These are phyloP conservation scores for Hydrochoerus hydrochaeris DNA, from an alignment of 2,113 vertebrate species.

Conservation along the genomic window DNA sequence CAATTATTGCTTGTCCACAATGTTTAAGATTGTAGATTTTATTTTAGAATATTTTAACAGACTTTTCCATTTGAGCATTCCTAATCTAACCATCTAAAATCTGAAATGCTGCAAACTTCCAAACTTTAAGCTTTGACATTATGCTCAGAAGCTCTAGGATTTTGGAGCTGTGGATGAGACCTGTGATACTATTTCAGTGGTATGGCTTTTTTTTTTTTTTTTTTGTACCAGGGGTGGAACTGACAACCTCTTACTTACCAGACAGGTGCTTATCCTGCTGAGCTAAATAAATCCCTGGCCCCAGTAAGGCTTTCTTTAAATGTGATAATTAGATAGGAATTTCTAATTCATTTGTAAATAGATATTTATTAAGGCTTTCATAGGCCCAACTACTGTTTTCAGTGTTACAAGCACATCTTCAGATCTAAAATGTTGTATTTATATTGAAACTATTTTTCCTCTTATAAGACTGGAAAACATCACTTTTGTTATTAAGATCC, in stretches of 20 bases:
- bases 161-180: neutral
- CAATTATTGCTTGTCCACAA: neutral
- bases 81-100: neutral
- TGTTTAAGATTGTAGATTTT: neutral
- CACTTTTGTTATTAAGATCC: neutral
- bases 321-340: neutral
- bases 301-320: neutral
- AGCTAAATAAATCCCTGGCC: too few relatives aligned
- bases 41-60: neutral
- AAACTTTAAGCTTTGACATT: neutral
- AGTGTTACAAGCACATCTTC: neutral
- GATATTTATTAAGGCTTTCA: neutral
- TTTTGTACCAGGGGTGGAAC: too few relatives aligned
- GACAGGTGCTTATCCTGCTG: too few relatives aligned
- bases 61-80: neutral
- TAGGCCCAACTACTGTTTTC: neutral
- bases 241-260: too few relatives aligned
- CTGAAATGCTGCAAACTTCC: neutral
- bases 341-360: neutral
- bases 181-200: neutral
- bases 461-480: constrained; percentile 15
- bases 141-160: neutral
- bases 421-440: neutral
- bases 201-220: neutral
- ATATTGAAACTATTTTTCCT: constrained; percentile 24